Evolutionary conservation across 2,888 invertebrate species (phyloP).

Genomic region (Cosmopolites sordidus): DNA sequence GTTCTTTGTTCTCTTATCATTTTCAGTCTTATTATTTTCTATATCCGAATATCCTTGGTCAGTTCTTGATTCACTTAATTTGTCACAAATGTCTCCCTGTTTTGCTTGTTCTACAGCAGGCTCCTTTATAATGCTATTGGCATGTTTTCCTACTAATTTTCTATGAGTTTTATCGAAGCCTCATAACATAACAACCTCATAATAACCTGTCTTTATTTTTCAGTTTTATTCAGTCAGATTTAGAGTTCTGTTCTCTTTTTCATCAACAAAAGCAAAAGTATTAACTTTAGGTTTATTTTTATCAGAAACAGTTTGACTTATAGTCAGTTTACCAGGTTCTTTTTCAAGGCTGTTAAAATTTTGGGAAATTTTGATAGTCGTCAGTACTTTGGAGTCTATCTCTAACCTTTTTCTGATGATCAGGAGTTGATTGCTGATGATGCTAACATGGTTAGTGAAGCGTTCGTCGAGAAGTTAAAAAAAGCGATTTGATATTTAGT

Average conservation of each 20-base stretch:
- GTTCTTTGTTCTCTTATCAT: too few species aligned
- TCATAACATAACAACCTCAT: not conserved
- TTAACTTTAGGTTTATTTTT: not conserved
- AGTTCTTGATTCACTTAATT: not conserved
- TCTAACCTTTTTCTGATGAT: not conserved
- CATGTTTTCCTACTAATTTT: conserved; percentile 22
- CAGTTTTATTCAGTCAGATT: too few species aligned
- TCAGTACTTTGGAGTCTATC: not conserved
- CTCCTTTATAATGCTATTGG: conserved; percentile 24
- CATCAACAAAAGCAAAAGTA: not conserved
- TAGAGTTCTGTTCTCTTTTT: not conserved
- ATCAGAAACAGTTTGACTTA: conserved; percentile 4
- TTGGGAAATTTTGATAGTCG: not conserved
- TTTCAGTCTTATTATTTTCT: too few species aligned
- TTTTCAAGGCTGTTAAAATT: not conserved
- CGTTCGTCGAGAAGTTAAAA: too few species aligned
- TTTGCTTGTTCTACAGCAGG: conserved; percentile 24
- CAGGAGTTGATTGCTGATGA: too few species aligned
- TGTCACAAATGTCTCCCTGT: conserved; percentile 22
- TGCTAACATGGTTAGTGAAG: too few species aligned
- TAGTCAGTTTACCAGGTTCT: not conserved
- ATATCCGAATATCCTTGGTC: not conserved
- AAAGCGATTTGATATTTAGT: too few species aligned
- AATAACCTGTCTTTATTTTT: not conserved
- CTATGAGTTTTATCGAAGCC: conserved; percentile 13